Evolutionary conservation across 1,140 invertebrate species (phyloP).

Genomic region (Neelides sp.): DNA sequence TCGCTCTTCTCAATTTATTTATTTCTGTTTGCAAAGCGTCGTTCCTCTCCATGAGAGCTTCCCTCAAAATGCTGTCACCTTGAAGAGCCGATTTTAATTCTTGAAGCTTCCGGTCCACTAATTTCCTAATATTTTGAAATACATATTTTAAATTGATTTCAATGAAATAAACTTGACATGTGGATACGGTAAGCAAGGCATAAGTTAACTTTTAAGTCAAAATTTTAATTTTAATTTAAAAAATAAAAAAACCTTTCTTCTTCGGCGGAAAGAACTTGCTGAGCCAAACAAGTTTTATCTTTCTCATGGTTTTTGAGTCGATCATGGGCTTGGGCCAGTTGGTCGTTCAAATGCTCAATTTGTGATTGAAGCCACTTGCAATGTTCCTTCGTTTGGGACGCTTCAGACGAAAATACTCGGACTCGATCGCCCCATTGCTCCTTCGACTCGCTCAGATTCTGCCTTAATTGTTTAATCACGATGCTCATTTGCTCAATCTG

Average conservation of each 20-base stretch:
- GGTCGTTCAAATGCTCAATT: constrained; percentile 22
- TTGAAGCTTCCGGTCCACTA: constrained; percentile 21
- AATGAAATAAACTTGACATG: no score
- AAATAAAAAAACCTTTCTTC: constrained; percentile 30
- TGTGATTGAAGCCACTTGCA: constrained; percentile 24
- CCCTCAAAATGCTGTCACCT: constrained; percentile 14
- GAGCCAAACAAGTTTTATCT: constrained; percentile 16
- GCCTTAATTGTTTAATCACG: constrained; percentile 10
- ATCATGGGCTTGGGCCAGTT: constrained; percentile 22
- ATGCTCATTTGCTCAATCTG: constrained; percentile 14
- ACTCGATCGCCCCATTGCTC: constrained; percentile 11
- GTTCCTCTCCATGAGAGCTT: constrained; percentile 24
- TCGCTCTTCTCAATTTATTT: constrained; percentile 15
- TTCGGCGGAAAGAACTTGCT: constrained; percentile 18
- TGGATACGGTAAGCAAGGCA: no score
- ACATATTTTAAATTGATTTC: no score
- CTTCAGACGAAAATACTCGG: constrained; percentile 1
- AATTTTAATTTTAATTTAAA: background rate
- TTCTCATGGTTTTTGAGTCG: constrained; percentile 20
- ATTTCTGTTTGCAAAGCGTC: constrained; percentile 22
- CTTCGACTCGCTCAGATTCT: constrained; percentile 16
- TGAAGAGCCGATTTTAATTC: constrained; percentile 23
- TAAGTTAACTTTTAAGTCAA: no score
- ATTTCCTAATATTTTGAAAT: no score
- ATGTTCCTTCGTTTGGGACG: constrained; percentile 12